Evolutionary conservation across 2,797 vertebrate genomes (phyloP).

Genomic region (Eulemur coronatus): DNA sequence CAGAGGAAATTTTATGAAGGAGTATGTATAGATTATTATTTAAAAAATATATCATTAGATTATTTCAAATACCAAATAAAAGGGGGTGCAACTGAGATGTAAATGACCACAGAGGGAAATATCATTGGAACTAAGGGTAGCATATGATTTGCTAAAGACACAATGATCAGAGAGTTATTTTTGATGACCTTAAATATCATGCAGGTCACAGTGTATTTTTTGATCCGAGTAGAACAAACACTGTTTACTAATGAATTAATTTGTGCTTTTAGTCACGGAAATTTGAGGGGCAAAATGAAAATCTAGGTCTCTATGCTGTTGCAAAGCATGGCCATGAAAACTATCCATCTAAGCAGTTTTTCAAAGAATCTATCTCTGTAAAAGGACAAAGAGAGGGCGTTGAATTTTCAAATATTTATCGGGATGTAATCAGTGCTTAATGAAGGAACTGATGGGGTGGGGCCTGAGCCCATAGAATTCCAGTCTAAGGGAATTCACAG

Average conservation of each 20-base stretch:
- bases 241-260: conserved; percentile 10
- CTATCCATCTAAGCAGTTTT: background rate
- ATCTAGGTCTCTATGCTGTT: background rate
- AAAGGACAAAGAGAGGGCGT: background rate
- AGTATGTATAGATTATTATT: background rate
- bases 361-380: background rate
- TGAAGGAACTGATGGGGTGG: background rate
- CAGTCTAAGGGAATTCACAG: conserved; percentile 14
- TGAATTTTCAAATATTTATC: conserved; percentile 31
- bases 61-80: conserved; percentile 44
- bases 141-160: conserved; percentile 37
- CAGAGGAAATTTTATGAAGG: conserved; percentile 29
- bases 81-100: background rate
- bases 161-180: conserved; percentile 17
- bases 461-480: background rate
- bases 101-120: background rate
- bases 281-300: conserved; percentile 54
- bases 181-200: background rate
- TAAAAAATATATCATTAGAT: conserved; percentile 23
- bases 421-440: background rate
- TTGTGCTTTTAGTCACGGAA: conserved; percentile 43
- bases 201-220: conserved; percentile 33
- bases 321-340: conserved; percentile 30
- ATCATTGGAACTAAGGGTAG: background rate
- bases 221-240: background rate